Base-by-base conservation (phyloP, 2,888 invertebrate genomes). In the Petrolisthes manimaculis region DNA sequence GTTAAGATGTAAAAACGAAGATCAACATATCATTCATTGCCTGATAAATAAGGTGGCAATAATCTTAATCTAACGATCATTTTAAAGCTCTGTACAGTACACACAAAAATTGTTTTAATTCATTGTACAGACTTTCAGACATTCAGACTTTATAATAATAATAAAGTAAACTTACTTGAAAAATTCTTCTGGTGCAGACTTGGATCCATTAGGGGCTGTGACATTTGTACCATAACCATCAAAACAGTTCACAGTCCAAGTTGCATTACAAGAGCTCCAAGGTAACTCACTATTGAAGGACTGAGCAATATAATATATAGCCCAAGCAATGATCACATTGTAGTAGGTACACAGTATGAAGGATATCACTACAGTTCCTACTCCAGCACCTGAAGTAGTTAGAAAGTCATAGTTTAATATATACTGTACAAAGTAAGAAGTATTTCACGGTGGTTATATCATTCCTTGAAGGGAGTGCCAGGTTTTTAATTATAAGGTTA, bases 361-460 rank as follows among this genome's bases (percentile, higher is more conserved):
- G 91, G 98, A 98, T 93, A 98, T 97, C 93, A 98, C 96, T 91
- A 98, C 97, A 93, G 97, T 97, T 90, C 97, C 97, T 92, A 98
- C 94, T 89, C 98, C 98, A 91, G 97, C 97, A 92, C 98, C 98
- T 98, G 94, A 90, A 98, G 95, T 54, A 54, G 75, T 14, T 21
- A 6, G 9, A 61, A 9, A 55, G 74, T 24, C 14, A 37, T 9
- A 18, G 51, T 51, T 37, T 8, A 53, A 18, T 56, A 56, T 14
- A n/a, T 37, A 37, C 37, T 37, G 2, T 37, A 37, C 2, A 54
- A 51, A 51, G 5, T 12, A 37, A 4, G n/a, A 51, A n/a, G 53
- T 37, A 37, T 37, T 37, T 37, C 37, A 37, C 37, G 37, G 37
- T 37, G 37, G 37, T 37, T 2, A 37, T 2, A 37, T 37, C 37